Conservation (phyloP, 2,113 vertebrate species). For the Synodontis membranacea region DNA sequence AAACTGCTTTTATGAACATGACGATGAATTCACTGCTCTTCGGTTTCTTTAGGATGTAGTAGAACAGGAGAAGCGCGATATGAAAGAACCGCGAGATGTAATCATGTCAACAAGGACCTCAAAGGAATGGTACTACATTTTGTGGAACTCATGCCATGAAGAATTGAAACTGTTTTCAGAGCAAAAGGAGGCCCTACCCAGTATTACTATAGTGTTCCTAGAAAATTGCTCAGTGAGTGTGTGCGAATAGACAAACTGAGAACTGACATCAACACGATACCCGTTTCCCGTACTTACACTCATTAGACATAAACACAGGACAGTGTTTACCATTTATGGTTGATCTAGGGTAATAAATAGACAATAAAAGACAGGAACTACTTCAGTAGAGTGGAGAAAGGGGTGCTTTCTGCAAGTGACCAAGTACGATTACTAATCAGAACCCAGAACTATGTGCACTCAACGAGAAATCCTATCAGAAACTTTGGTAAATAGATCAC, state of each 20-base stretch:
- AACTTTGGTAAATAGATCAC: not conserved
- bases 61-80: not conserved
- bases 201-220: not conserved
- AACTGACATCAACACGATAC: no score
- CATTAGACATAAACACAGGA: not conserved
- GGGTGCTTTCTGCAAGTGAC: not conserved
- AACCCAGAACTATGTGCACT: no score
- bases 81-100: not conserved
- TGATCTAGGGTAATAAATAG: not conserved
- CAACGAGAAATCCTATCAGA: no score
- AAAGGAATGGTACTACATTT: not conserved
- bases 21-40: not conserved
- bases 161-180: not conserved
- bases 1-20: not conserved
- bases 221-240: not conserved
- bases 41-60: not conserved
- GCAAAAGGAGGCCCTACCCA: not conserved
- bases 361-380: not conserved
- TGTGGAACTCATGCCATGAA: not conserved
- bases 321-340: not conserved
- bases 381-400: not conserved
- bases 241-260: not conserved
- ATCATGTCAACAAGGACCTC: not conserved
- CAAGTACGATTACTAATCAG: no score
- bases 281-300: not conserved